Base-by-base conservation (phyloP, 2,113 vertebrate genomes). In the Brachyhypopomus occidentalis region DNA sequence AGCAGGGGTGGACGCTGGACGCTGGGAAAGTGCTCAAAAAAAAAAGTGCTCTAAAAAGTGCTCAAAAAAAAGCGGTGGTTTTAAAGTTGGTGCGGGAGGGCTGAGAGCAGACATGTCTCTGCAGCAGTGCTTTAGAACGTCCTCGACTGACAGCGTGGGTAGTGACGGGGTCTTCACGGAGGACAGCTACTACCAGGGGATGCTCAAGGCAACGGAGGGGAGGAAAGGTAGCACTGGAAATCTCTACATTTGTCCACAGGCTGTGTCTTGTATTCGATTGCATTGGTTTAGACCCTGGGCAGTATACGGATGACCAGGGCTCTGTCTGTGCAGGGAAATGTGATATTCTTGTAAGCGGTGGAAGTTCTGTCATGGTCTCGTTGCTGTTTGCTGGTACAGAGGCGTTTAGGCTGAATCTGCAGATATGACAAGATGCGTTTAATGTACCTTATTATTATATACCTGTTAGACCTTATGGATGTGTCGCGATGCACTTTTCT, bases 151-250 rank as follows among this genome's bases (percentile, higher is more conserved):
- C 83, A 92, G 92, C 8, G 16, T 86, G 78, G 77, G 89, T 3
- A 93, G 92, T 79, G 92, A 93, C 14, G 62, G 66, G 36, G 91
- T 93, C 75, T 94, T 92, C 77, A 38, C 88, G 38, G 91, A 93
- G 22, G 91, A 93, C 7, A 45, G 80, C 30, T 78, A 58, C 72
- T 90, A 88, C 77, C 90, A 92, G 72, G 88, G 88, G 30, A 78
- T 83, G 82, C 91, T 94, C 34, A 88, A 3, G 64, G 52, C 89
- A 78, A 89, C 60, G 75, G 90, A 90, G 8, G 25, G 70, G 88
- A 92, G 86, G 82, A 94, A 93, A 93, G 93, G 93, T 93, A 92
- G 87, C 72, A 69, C 25, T 66, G 5, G n/a, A 34, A 38, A 36
- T 22, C 75, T 34, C 12, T 63, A 63, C 12, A 14, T 52, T 60